Evolutionary conservation across 1,140 invertebrate species (phyloP), one percentile per base, ranked within the genome.

Genomic region (Drosophila auraria): DNA sequence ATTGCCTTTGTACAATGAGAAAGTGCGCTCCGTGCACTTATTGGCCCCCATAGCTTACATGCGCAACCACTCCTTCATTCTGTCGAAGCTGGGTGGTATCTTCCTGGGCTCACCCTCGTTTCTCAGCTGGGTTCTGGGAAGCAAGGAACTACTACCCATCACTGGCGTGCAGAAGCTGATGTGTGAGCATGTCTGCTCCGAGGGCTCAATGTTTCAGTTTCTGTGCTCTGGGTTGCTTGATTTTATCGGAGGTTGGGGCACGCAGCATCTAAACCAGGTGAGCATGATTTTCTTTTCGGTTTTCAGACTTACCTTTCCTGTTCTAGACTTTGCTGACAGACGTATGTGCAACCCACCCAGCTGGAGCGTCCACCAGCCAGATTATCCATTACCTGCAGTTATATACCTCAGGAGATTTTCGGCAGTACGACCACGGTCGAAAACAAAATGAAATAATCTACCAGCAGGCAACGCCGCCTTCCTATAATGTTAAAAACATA

Each of bases 1-100:
- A 74, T 83, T 84, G 51, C 95, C 95, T 0, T 94, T 94, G 78
- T 96, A 95, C 76, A 95, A 95, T 72, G 80, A 93, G 3, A 95
- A 95, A 87, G 94, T 95, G 44, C 86, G 89, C 20, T 91, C 91
- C 5, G 92, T 93, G 57, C 92, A 95, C 60, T 93, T 95, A 33
- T 84, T 96, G 50, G 95, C 94, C 0, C 95, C 95, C 2, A 94
- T 96, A 4, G 94, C 94, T 3, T 95, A 93, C 65, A 93, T 94
- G 93, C 79, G 84, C 1, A 92, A 95, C 45, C 93, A 94, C 27
- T 94, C 91, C 8, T 94, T 94, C 93, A 92, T 95, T 3, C 60
- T 94, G 1, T 87, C 95, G 0, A 90, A 94, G 49, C 45, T 92
- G 56, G 87, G 84, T 7, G 62, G 82, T 20, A 60, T 90, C 5